These are phyloP conservation scores for Arctia plantaginis DNA, from an alignment of 2,888 invertebrate genomes.

Conservation along the genomic window DNA sequence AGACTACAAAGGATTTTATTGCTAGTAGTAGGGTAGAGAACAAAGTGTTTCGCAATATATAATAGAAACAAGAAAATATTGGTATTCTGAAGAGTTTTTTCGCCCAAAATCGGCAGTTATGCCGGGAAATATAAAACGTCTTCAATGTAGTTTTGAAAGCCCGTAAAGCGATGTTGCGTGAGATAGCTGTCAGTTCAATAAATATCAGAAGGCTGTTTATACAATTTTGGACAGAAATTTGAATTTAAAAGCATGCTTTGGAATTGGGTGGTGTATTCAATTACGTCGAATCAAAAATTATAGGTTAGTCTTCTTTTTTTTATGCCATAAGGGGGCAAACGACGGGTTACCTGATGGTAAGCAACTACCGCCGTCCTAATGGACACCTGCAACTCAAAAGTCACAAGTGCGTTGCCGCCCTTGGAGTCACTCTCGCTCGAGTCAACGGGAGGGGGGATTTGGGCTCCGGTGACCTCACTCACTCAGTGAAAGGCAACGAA, in stretches of 20 bases:
- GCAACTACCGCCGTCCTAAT: no score
- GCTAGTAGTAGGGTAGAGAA: constrained; percentile 7
- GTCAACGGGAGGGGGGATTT: no score
- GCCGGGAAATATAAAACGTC: not conserved
- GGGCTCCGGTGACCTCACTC: no score
- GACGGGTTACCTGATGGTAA: no score
- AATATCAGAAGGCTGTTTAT: not conserved
- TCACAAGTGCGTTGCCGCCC: no score
- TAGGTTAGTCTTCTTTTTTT: no score
- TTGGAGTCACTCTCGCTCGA: no score
- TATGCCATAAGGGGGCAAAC: no score
- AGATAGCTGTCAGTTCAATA: not conserved
- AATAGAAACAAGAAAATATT: not conserved
- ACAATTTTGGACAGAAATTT: not conserved
- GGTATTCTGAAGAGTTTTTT: not conserved
- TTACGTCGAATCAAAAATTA: not conserved
- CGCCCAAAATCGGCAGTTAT: not conserved
- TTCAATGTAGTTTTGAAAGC: not conserved
- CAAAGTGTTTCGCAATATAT: not conserved
- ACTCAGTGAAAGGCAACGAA: no score
- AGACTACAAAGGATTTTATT: constrained; percentile 6
- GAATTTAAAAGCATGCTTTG: not conserved
- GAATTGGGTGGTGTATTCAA: not conserved
- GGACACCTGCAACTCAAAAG: no score
- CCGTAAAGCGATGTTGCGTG: constrained; percentile 2